A percentile compares a stretch with the other conserved stretches of the same genome.
Conservation (phyloP, 1,140 invertebrate genomes). For the Eubasilissa regina region DNA sequence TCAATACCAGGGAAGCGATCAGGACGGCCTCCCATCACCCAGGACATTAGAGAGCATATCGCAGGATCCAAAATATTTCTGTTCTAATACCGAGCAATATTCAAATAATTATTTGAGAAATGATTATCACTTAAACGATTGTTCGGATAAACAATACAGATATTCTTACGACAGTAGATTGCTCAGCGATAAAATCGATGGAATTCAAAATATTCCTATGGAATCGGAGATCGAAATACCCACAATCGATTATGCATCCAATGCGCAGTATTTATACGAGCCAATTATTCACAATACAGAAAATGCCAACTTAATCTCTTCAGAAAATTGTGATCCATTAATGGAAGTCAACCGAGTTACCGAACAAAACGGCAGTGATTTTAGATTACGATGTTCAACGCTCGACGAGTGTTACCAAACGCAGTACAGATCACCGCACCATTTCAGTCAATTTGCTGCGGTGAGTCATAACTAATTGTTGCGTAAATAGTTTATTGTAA, state of each 20-base stretch:
- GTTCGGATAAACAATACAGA: slow-evolving; percentile 51
- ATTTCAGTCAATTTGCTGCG: slow-evolving; percentile 57
- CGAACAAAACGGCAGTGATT: slow-evolving; percentile 45
- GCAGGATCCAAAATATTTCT: slow-evolving; percentile 55
- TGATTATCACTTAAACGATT: slow-evolving; percentile 49
- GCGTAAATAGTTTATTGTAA: slow-evolving; percentile 35
- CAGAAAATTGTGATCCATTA: slow-evolving; percentile 49
- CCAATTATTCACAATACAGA: slow-evolving; percentile 40
- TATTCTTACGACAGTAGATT: slow-evolving; percentile 57
- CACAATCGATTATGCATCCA: slow-evolving; percentile 51
- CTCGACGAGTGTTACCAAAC: slow-evolving; percentile 54
- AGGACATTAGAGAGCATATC: slow-evolving; percentile 22
- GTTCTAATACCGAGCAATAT: slow-evolving; percentile 41
- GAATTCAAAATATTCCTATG: slow-evolving; percentile 50
- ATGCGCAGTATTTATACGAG: slow-evolving; percentile 54
- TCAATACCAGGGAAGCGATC: slow-evolving; percentile 43
- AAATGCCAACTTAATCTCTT: slow-evolving; percentile 6
- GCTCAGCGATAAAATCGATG: slow-evolving; percentile 47
- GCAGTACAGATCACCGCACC: slow-evolving; percentile 50
- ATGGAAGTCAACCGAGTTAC: slow-evolving; percentile 47
- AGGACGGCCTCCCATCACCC: slow-evolving; percentile 30
- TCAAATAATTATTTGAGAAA: slow-evolving; percentile 42
- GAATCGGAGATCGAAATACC: slow-evolving; percentile 57
- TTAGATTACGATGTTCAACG: slow-evolving; percentile 46
- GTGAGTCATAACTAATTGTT: slow-evolving; percentile 56